These are phyloP conservation scores for Chloroceryle aenea DNA, from an alignment of 2,113 vertebrate genomes.

Conservation along the genomic window DNA sequence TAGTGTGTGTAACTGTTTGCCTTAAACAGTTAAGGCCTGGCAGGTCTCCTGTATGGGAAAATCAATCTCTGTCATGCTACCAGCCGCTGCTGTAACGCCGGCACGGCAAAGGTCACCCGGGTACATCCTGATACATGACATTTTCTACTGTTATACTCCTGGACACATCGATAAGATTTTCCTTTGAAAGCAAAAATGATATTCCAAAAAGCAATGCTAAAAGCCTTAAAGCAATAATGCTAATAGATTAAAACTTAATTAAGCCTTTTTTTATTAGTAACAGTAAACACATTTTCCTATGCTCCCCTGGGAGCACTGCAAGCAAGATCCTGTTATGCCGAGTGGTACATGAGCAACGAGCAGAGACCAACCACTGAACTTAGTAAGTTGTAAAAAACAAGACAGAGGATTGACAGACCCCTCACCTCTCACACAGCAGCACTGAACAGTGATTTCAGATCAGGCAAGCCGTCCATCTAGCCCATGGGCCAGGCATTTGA, in stretches of 20 bases:
- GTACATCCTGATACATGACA: neutral
- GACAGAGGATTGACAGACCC: accelerated
- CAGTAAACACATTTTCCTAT: accelerated
- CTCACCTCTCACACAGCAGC: neutral
- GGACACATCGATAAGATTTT: neutral
- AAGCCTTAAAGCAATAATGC: neutral
- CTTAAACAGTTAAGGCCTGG: neutral
- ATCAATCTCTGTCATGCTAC: accelerated
- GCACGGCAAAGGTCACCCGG: neutral
- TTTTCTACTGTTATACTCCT: neutral
- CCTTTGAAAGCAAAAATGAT: neutral
- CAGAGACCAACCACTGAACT: neutral
- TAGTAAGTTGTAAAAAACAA: neutral
- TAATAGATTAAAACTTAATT: neutral
- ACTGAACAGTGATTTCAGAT: neutral
- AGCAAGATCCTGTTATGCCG: neutral
- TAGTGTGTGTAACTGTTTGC: neutral
- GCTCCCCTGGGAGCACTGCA: neutral
- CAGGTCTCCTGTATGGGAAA: neutral
- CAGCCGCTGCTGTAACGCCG: accelerated
- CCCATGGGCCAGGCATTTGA: neutral
- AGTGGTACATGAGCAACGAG: accelerated
- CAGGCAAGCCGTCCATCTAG: neutral
- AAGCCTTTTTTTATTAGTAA: neutral
- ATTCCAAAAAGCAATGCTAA: neutral